A percentile compares a stretch with the other conserved stretches of the same genome.
These are phyloP conservation scores for Lasiommata megera DNA, from an alignment of 2,888 invertebrate genomes.

Conservation along the genomic window DNA sequence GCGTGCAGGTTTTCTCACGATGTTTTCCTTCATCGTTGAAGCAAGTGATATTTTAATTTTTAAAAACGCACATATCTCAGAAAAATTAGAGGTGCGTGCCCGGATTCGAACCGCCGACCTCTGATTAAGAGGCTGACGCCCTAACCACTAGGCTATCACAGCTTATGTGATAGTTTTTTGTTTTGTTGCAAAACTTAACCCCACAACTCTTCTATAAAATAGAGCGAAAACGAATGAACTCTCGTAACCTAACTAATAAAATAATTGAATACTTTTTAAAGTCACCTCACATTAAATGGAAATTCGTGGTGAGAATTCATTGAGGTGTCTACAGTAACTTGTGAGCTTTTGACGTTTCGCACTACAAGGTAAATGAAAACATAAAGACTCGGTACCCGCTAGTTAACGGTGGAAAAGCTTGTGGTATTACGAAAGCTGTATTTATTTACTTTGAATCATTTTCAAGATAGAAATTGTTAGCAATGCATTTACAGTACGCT, in stretches of 20 bases:
- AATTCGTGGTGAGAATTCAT: neutral
- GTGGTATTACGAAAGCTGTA: neutral
- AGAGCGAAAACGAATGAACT: too few relatives aligned
- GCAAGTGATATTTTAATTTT: too few relatives aligned
- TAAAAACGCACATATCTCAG: too few relatives aligned
- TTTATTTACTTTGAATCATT: neutral
- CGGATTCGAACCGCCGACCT: too few relatives aligned
- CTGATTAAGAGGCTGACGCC: too few relatives aligned
- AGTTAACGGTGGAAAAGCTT: neutral
- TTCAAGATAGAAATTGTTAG: neutral
- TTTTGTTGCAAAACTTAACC: too few relatives aligned
- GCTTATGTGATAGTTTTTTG: too few relatives aligned
- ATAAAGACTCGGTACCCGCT: neutral
- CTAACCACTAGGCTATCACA: too few relatives aligned
- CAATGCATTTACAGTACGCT: neutral
- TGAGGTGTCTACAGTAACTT: conserved; percentile 6
- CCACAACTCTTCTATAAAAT: too few relatives aligned
- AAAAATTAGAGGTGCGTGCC: too few relatives aligned
- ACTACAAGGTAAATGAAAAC: conserved; percentile 2
- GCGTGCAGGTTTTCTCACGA: too few relatives aligned
- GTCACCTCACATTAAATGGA: neutral
- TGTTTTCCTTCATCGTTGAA: too few relatives aligned
- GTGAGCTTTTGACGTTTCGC: conserved; percentile 6
- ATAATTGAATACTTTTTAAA: neutral
- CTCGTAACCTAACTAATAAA: neutral